Conservation (phyloP, 2,797 vertebrate species). For the Odontamblyopus rebecca region DNA sequence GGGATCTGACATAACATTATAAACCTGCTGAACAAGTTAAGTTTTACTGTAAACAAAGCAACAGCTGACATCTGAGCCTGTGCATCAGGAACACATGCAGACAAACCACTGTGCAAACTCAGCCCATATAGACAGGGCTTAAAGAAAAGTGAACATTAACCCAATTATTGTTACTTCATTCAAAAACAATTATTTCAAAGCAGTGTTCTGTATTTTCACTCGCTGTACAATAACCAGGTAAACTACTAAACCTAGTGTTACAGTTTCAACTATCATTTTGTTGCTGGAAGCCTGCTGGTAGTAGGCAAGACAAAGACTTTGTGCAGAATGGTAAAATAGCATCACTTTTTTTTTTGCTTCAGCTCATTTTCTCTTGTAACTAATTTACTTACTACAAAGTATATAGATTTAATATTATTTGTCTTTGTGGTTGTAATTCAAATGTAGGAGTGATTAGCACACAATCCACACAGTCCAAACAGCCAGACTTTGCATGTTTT, state of each 20-base stretch:
- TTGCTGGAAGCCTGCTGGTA: background rate
- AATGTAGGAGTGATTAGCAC: no score
- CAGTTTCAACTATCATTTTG: background rate
- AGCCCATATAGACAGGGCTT: background rate
- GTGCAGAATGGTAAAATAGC: no score
- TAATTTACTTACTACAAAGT: no score
- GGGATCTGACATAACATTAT: background rate
- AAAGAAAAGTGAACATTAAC: no score
- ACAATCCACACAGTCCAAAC: background rate
- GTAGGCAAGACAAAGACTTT: no score
- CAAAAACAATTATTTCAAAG: no score
- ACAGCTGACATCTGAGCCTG: background rate
- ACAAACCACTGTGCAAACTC: background rate
- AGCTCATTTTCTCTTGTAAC: no score
- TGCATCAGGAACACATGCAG: background rate
- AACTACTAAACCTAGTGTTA: background rate
- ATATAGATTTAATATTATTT: no score
- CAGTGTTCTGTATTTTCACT: no score
- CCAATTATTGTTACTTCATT: background rate
- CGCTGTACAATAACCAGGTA: background rate
- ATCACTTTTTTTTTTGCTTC: no score
- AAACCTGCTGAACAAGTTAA: conserved; percentile 12
- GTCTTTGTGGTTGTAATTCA: no score
- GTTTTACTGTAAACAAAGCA: conserved; percentile 2
- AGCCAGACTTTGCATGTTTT: background rate